Percentiles rank a stretch among this genome's conserved stretches.
Conservation (phyloP, 2,888 invertebrate species). For the Brachypalpus laphriformis region DNA sequence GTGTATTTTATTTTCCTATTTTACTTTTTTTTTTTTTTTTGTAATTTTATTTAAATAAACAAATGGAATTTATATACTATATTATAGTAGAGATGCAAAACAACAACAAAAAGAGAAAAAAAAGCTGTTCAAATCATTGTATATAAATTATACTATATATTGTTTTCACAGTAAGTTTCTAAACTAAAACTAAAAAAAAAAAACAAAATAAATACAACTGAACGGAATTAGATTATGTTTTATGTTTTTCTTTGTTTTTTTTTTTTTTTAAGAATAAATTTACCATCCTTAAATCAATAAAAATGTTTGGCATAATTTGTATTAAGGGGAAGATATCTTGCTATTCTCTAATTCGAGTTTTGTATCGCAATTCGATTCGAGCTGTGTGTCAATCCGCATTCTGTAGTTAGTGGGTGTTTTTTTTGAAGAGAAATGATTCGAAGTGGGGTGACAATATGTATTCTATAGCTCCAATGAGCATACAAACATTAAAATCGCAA, state of each 20-base stretch:
- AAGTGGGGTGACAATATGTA: too few relatives aligned
- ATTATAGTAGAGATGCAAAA: conserved; percentile 51
- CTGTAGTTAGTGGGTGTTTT: too few relatives aligned
- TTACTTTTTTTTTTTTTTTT: conserved; percentile 27
- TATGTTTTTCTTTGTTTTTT: too few relatives aligned
- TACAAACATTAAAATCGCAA: too few relatives aligned
- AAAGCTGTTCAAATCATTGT: conserved; percentile 67
- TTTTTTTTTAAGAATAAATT: background rate
- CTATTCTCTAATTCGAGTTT: too few relatives aligned
- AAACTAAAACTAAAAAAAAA: conserved; percentile 52
- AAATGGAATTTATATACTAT: conserved; percentile 53
- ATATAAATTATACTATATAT: conserved; percentile 71
- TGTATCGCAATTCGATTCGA: too few relatives aligned
- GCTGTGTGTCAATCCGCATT: background rate
- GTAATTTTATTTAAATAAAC: conserved; percentile 59
- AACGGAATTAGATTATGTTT: conserved; percentile 25
- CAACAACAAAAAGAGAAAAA: conserved; percentile 10
- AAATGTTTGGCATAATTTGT: background rate
- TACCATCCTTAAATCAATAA: background rate
- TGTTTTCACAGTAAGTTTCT: conserved; percentile 73
- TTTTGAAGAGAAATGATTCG: too few relatives aligned
- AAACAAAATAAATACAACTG: conserved; percentile 64
- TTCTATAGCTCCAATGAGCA: too few relatives aligned
- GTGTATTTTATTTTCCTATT: conserved; percentile 41
- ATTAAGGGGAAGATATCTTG: background rate